These are phyloP conservation scores for Dasyurus viverrinus DNA, from an alignment of 2,113 vertebrate species.

Conservation along the genomic window DNA sequence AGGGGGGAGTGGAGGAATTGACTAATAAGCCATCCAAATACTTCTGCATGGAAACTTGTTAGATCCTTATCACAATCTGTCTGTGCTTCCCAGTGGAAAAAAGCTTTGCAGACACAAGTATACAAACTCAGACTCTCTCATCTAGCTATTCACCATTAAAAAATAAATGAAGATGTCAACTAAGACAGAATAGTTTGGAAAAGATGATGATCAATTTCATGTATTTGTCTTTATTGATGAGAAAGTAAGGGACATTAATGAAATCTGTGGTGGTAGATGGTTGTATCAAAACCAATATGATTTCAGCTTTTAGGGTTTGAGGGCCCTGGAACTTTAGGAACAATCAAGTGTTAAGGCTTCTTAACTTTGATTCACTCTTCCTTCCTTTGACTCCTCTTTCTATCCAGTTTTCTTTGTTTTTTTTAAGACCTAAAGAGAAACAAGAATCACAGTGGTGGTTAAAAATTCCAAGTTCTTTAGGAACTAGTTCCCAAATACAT, in stretches of 20 bases:
- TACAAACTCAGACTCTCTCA: neutral
- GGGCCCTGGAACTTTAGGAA: neutral
- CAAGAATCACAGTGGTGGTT: neutral
- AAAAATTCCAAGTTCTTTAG: neutral
- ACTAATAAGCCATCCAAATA: conserved; percentile 17
- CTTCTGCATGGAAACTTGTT: conserved; percentile 3
- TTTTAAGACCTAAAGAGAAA: neutral
- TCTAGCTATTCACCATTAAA: neutral
- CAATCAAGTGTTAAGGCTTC: neutral
- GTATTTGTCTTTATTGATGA: neutral
- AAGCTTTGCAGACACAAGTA: neutral
- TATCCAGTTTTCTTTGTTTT: neutral
- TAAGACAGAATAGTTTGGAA: neutral
- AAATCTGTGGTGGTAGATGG: neutral
- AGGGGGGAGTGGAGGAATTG: neutral
- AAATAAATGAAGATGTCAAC: neutral
- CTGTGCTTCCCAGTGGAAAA: neutral
- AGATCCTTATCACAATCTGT: neutral
- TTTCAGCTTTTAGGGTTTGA: neutral
- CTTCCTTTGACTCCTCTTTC: neutral
- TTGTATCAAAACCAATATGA: neutral
- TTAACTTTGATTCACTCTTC: neutral
- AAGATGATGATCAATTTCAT: neutral
- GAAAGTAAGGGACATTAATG: neutral
- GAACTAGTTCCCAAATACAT: neutral